Percentiles rank a stretch among this genome's conserved stretches.
Conservation (phyloP, 2,888 invertebrate genomes). For the Cybosia mesomella region DNA sequence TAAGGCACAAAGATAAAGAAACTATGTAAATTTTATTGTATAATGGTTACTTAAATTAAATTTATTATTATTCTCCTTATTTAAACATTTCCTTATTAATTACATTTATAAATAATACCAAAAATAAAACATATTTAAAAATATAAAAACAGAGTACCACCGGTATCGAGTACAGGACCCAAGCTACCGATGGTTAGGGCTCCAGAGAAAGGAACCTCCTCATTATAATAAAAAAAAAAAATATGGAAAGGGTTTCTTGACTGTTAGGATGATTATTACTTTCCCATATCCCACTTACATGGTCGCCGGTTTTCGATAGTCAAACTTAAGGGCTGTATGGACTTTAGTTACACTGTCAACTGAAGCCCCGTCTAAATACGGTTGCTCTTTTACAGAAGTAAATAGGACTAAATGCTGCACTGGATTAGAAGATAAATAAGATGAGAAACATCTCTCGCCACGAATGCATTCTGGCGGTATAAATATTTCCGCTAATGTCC, state of each 20-base stretch:
- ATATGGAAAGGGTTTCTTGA: background rate
- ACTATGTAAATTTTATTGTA: too few relatives aligned
- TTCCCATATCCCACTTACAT: constrained; percentile 63
- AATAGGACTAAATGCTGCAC: constrained; percentile 90
- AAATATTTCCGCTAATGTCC: constrained; percentile 91
- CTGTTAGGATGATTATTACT: background rate
- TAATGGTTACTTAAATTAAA: too few relatives aligned
- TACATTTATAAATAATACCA: too few relatives aligned
- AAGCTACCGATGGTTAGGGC: too few relatives aligned
- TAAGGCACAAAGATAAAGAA: too few relatives aligned
- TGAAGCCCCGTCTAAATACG: constrained; percentile 81
- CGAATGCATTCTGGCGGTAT: constrained; percentile 89
- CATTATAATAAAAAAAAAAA: too few relatives aligned
- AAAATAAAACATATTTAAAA: too few relatives aligned
- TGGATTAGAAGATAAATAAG: constrained; percentile 90
- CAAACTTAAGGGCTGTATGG: constrained; percentile 88
- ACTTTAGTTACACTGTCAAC: constrained; percentile 84
- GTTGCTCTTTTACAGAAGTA: constrained; percentile 88
- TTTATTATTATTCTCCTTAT: too few relatives aligned
- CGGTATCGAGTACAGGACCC: too few relatives aligned
- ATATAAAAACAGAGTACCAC: too few relatives aligned
- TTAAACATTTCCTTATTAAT: too few relatives aligned
- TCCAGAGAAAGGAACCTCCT: too few relatives aligned
- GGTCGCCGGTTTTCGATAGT: constrained; percentile 85
- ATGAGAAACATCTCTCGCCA: constrained; percentile 89